Conservation (phyloP, 1,140 invertebrate genomes). For the Diachasma alloeum region DNA sequence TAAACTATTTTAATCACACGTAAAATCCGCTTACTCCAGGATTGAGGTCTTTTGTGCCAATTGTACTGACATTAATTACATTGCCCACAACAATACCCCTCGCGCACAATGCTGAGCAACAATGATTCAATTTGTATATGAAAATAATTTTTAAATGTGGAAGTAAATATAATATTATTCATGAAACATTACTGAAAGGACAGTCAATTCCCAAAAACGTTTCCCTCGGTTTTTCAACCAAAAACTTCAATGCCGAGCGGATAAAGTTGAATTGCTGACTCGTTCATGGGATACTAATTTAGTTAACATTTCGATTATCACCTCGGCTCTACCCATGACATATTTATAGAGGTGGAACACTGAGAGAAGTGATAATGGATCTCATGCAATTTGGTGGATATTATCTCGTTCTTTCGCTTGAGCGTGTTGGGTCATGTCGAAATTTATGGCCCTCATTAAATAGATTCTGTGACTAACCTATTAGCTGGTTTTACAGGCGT, state of each 20-base stretch:
- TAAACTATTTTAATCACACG: not conserved
- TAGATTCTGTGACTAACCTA: not conserved
- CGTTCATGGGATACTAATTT: constrained; percentile 5
- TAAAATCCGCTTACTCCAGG: not conserved
- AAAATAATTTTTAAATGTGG: too few species aligned
- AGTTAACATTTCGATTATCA: constrained; percentile 28
- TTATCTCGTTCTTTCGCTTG: constrained; percentile 51
- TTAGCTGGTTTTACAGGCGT: constrained; percentile 39
- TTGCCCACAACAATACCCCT: constrained; percentile 40
- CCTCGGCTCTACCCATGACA: not conserved
- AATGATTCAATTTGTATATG: not conserved
- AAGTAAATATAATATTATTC: too few species aligned
- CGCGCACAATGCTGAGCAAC: not conserved
- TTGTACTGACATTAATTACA: constrained; percentile 44
- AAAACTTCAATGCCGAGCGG: not conserved
- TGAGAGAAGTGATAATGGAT: constrained; percentile 28
- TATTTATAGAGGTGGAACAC: not conserved
- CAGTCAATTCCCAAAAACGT: too few species aligned
- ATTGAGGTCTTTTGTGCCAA: constrained; percentile 38
- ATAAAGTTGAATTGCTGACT: constrained; percentile 26
- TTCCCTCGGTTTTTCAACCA: too few species aligned
- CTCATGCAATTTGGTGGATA: constrained; percentile 48
- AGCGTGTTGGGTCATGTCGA: constrained; percentile 19
- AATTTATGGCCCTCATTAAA: not conserved
- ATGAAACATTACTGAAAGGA: too few species aligned